A percentile compares a stretch with the other conserved stretches of the same genome.
Conservation (phyloP, 2,113 vertebrate genomes). For the Pelobates fuscus region DNA sequence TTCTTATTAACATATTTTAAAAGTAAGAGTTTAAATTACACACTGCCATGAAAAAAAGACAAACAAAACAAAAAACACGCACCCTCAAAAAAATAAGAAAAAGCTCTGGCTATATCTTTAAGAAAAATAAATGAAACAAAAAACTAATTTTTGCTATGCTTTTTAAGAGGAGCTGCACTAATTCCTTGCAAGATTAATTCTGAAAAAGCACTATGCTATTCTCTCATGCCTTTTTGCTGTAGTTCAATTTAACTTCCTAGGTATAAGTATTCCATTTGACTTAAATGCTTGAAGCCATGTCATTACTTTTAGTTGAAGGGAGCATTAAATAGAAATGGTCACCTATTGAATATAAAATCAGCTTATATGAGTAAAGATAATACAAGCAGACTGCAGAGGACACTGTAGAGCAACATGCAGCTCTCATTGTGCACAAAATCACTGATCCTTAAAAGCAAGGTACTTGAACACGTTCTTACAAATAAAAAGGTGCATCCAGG, state of each 20-base stretch:
- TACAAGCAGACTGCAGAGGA: slow-evolving; percentile 45
- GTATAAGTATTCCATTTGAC: slow-evolving; percentile 22
- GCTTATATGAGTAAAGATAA: slow-evolving; percentile 44
- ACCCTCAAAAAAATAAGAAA: too few relatives aligned
- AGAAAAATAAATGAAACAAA: too few relatives aligned
- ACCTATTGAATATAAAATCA: slow-evolving; percentile 42
- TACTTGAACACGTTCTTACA: not conserved
- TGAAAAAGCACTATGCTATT: slow-evolving; percentile 9
- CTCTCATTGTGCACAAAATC: not conserved
- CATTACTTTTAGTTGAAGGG: slow-evolving; percentile 45
- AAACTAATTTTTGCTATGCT: too few relatives aligned
- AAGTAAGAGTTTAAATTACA: too few relatives aligned
- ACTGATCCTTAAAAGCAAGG: slow-evolving; percentile 2
- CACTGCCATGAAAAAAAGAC: too few relatives aligned
- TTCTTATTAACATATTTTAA: too few relatives aligned
- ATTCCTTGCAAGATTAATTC: not conserved
- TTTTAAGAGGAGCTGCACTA: not conserved
- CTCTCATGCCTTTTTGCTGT: slow-evolving; percentile 26
- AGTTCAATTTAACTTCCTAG: slow-evolving; percentile 33
- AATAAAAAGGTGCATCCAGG: not conserved
- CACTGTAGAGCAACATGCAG: slow-evolving; percentile 48
- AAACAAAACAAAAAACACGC: too few relatives aligned
- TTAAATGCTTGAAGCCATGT: slow-evolving; percentile 43
- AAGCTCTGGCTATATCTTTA: too few relatives aligned
- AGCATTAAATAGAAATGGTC: slow-evolving; percentile 35